Conservation (phyloP, 2,113 vertebrate species). For the Paradisaea rubra region DNA sequence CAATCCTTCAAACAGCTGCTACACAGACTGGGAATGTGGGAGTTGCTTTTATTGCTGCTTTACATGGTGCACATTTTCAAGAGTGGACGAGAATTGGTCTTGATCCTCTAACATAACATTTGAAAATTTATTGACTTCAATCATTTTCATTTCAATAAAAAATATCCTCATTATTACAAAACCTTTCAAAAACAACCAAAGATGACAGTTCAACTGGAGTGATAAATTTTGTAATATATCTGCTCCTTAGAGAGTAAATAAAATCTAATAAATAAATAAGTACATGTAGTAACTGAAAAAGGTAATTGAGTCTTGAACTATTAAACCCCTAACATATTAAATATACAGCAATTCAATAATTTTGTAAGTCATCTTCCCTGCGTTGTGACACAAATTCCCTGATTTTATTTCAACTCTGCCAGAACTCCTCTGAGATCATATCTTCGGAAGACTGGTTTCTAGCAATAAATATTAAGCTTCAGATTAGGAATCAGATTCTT, state of each 20-base stretch:
- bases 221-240: neutral
- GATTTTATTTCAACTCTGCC: neutral
- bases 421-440: rapidly evolving
- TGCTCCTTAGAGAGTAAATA: neutral
- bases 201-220: neutral
- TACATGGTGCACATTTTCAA: neutral
- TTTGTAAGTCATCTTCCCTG: neutral
- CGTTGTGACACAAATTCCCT: neutral
- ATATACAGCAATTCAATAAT: neutral
- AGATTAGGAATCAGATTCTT: neutral
- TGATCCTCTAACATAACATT: neutral
- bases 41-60: neutral
- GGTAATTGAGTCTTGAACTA: neutral
- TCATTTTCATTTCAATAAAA: neutral
- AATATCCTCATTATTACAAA: neutral
- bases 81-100: neutral
- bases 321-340: neutral
- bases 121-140: neutral
- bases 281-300: neutral
- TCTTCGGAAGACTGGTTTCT: neutral
- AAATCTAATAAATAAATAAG: neutral
- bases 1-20: neutral
- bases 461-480: neutral
- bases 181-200: neutral
- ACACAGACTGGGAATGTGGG: neutral